Evolutionary conservation across 2,888 invertebrate genomes (phyloP).

Genomic region (Agonopterix subpropinquella): DNA sequence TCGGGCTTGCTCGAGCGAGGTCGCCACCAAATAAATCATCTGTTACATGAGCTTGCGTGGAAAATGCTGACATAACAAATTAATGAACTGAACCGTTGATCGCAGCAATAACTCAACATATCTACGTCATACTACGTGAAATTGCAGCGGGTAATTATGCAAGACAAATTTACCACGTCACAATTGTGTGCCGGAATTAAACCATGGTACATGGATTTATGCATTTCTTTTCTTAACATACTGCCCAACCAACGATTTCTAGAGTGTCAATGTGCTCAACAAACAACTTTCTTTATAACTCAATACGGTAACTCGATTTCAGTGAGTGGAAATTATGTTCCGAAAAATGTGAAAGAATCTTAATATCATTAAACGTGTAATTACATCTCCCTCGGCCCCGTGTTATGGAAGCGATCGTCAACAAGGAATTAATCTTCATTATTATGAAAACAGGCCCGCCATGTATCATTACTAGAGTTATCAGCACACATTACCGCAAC

Average conservation of each 20-base stretch:
- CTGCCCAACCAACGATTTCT: not conserved
- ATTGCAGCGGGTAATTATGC: too few relatives aligned
- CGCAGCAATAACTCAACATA: not conserved
- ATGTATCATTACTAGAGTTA: conserved; percentile 20
- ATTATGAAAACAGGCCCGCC: conserved; percentile 22
- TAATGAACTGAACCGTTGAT: conserved; percentile 29
- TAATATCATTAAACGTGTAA: conserved; percentile 3
- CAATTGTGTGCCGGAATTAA: too few relatives aligned
- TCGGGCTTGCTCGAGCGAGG: conserved; percentile 30
- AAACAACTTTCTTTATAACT: conserved; percentile 11
- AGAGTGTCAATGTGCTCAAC: not conserved
- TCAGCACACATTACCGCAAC: conserved; percentile 24
- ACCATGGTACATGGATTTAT: too few relatives aligned
- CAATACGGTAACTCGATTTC: not conserved
- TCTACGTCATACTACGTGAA: too few relatives aligned
- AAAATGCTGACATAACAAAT: conserved; percentile 38
- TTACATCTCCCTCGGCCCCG: conserved; percentile 5
- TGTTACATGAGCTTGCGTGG: conserved; percentile 34
- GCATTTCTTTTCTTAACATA: too few relatives aligned
- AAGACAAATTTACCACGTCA: too few relatives aligned
- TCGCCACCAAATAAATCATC: conserved; percentile 54
- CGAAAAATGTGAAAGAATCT: not conserved
- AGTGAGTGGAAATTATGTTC: not conserved
- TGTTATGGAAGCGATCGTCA: conserved; percentile 12
- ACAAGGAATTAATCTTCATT: conserved; percentile 19